Percentiles rank a stretch among this genome's conserved stretches.
Conservation (phyloP, 2,797 vertebrate genomes). For the Pangasius mekongensis region DNA sequence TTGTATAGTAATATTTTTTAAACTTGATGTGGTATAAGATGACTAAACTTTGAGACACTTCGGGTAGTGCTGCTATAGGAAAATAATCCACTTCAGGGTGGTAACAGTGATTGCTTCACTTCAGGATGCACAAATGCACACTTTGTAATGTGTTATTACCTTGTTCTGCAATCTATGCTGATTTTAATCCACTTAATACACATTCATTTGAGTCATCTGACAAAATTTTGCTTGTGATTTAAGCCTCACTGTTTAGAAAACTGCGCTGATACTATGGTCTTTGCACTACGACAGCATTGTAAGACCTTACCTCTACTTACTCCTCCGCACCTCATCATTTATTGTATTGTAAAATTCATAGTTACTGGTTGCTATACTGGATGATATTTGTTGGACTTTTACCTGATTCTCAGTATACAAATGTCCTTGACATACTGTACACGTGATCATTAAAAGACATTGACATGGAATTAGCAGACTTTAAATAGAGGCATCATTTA, state of each 20-base stretch:
- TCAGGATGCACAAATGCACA: neutral
- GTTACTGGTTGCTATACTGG: neutral
- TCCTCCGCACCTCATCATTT: neutral
- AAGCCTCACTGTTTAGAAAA: neutral
- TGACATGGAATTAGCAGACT: neutral
- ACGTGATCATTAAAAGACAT: no score
- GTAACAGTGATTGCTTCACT: neutral
- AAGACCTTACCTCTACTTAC: neutral
- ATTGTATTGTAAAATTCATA: neutral
- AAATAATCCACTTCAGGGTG: neutral
- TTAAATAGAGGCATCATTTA: neutral
- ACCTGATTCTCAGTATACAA: neutral
- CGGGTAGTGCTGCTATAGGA: neutral
- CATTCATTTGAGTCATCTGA: neutral
- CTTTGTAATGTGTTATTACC: neutral
- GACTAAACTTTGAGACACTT: neutral
- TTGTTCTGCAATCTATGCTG: neutral
- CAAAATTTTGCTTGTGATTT: neutral
- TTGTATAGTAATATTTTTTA: no score
- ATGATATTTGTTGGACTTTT: neutral
- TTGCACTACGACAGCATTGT: neutral
- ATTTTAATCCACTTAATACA: neutral
- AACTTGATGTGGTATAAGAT: neutral
- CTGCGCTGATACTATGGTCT: no score
- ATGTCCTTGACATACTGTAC: neutral